phyloP scores from a whole-genome alignment of 2,888 invertebrate genomes.

The Parnassius mnemosyne region DNA sequence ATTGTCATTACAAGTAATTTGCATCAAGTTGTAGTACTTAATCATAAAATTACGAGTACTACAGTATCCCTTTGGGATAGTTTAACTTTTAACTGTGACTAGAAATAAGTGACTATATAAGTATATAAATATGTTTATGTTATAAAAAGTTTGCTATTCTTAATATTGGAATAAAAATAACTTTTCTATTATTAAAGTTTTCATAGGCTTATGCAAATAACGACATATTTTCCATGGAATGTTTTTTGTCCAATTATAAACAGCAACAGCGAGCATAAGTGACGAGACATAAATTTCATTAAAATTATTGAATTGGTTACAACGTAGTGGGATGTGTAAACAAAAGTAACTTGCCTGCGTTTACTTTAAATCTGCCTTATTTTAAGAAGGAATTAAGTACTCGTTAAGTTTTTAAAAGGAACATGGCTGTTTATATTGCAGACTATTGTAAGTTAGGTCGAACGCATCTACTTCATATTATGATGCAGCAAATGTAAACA shows the following conservation, averaged over 20 bases:
- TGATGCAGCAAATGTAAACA: slow-evolving; percentile 53
- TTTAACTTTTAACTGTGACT: too few relatives aligned
- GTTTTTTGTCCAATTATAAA: slow-evolving; percentile 25
- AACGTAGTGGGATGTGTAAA: slow-evolving; percentile 53
- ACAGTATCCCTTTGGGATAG: too few relatives aligned
- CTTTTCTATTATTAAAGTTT: too few relatives aligned
- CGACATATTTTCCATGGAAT: not conserved
- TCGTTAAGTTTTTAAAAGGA: too few relatives aligned
- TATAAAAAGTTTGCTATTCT: too few relatives aligned
- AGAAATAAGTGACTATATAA: too few relatives aligned
- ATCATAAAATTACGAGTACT: too few relatives aligned
- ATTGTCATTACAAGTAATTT: slow-evolving; percentile 25
- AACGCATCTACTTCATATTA: slow-evolving; percentile 41
- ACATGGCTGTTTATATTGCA: slow-evolving; percentile 8
- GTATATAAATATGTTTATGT: too few relatives aligned
- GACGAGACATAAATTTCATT: slow-evolving; percentile 64
- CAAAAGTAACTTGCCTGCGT: slow-evolving; percentile 44
- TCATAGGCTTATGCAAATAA: too few relatives aligned
- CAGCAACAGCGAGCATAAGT: slow-evolving; percentile 43
- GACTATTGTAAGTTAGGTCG: slow-evolving; percentile 13
- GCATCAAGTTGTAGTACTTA: not conserved
- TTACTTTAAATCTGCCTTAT: slow-evolving; percentile 32
- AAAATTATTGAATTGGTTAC: slow-evolving; percentile 67
- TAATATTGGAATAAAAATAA: too few relatives aligned
- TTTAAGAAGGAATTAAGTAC: not conserved